Percentiles rank a stretch among this genome's conserved stretches.
These are phyloP conservation scores for Parasteatoda lunata DNA, from an alignment of 2,888 invertebrate species.

Conservation along the genomic window DNA sequence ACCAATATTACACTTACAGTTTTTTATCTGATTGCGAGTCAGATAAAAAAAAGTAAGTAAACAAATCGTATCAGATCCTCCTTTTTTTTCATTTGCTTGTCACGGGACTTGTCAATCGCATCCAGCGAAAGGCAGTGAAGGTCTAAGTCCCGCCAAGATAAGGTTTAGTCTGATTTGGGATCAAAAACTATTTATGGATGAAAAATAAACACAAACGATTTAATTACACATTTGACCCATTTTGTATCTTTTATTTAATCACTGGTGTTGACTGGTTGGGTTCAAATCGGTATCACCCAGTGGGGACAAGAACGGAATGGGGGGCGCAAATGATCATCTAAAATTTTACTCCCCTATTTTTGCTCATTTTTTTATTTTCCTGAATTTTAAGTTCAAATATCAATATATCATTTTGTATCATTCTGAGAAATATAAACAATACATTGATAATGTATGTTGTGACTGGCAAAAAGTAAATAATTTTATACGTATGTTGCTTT, in stretches of 20 bases:
- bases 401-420: too few relatives aligned
- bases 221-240: neutral
- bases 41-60: neutral
- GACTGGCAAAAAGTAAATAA: too few relatives aligned
- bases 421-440: too few relatives aligned
- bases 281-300: neutral
- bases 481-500: too few relatives aligned
- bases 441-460: too few relatives aligned
- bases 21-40: neutral
- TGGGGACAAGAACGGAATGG: too few relatives aligned
- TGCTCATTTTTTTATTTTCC: too few relatives aligned
- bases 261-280: neutral
- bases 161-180: neutral
- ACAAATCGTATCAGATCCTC: neutral
- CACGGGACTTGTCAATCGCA: constrained; percentile 2
- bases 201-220: neutral
- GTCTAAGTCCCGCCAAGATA: constrained; percentile 5
- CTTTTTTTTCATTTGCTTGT: neutral
- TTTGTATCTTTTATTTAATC: neutral
- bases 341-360: too few relatives aligned
- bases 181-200: neutral
- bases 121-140: neutral
- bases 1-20: neutral
- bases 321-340: too few relatives aligned
- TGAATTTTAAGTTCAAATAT: too few relatives aligned